Evolutionary conservation across 2,797 vertebrate species (phyloP), one percentile per base, ranked within the genome.

Genomic region (Ara ararauna): DNA sequence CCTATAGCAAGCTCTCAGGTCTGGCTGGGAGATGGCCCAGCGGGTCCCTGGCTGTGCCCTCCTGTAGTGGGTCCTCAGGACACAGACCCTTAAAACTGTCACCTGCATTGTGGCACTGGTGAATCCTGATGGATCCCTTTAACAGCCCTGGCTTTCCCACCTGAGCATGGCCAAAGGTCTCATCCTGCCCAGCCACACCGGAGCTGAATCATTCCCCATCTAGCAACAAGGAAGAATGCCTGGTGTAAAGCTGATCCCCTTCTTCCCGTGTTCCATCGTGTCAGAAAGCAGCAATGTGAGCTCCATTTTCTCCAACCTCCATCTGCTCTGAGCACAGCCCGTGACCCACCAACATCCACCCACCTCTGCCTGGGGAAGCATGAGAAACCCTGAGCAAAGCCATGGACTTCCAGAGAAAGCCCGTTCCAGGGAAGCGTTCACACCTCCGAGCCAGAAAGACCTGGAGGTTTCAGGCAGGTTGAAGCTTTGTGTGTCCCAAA

Each of bases 191-290:
- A 85, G 48, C 2, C 0, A 77, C 66, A 61, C 56, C 3, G 0
- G 77, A 91, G 79, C 75, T 80, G 91, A 93, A 76, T 94, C 93
- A 89, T 50, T 85, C 67, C 60, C 50, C 36, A 36, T n/a, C 27
- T 0, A 0, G n/a, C 64, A 88, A 60, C 15, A n/a, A 40, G 60
- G 62, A 88, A 95, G 62, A 82, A 90, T 54, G 81, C 54, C 29
- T 13, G 54, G 18, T 51, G 9, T 34, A 44, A 38, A 60, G 27
- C 77, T 72, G 29, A 22, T 95, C 45, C 40, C 7, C 36, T 87
- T 48, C 73, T 79, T 86, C 58, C 70, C 14, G 5, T 56, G 21
- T 80, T 76, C 75, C 74, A 40, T 54, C 2, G 0, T 21, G 30
- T 44, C 58, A 30, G 47, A 73, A 64, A 89, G 56, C 51, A 66